Base-by-base conservation (phyloP, 2,888 invertebrate genomes). In the Melikaiella ostensackeni region DNA sequence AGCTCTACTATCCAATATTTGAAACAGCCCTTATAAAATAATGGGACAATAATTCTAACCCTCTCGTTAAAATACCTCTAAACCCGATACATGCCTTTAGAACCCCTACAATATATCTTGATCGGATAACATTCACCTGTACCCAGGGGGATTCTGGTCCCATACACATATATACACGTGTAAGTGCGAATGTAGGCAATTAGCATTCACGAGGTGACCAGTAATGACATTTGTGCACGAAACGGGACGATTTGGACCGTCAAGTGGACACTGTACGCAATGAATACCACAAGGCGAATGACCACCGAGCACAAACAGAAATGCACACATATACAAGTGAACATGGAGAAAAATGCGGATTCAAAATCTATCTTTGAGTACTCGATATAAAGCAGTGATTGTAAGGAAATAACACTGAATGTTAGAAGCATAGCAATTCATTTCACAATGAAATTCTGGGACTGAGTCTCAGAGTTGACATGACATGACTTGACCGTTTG, bases 181-280 rank as follows among this genome's bases (percentile, higher is more conserved):
- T 50, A 11, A n/a, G 33, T 13, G 30, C 21, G 35, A 35, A 9
- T 63, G 33, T 9, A 55, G 27, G 76, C 70, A 35, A 76, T 76
- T 76, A 76, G 70, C 76, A 70, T 76, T 35, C 73, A 76, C 42
- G 61, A 59, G 59, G 55, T 57, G 19, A 50, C 16, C 21, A 30
- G 59, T 27, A 64, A 46, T 33, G 46, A 59, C 42, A 57, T 76
- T 64, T 59, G 57, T 63, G 27, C 55, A 76, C 66, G 73, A 59
- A 70, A 30, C 61, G 46, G 62, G 33, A 73, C 61, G 70, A 76
- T 76, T 76, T 73, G 59, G 76, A 50, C 61, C 35, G 62, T 62
- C 42, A 62, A 38, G 38, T 38, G 76, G 24, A 66, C 27, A n/a
- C 9, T 21, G 4, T 21, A 27, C 64, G 19, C 50, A 50, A n/a